Base-by-base conservation (phyloP, 2,797 vertebrate genomes). In the Glossophaga mutica region DNA sequence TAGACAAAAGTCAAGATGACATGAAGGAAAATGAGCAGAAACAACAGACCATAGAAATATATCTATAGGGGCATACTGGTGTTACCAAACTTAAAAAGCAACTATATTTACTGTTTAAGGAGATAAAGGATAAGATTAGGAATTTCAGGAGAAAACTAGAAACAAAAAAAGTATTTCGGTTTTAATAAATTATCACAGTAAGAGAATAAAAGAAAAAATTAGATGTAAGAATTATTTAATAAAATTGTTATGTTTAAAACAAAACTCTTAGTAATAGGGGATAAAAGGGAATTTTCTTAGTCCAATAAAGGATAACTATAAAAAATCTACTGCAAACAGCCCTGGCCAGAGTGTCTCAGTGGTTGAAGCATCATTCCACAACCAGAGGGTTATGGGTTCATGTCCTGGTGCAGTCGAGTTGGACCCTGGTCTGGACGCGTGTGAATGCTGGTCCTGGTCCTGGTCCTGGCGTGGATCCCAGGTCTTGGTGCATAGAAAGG, bases 181-280 rank as follows among this genome's bases (percentile, higher is more conserved):
- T 90, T 59, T 91, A 71, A 67, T 87, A 93, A 87, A 37, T 73
- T 52, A 73, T 67, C 22, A 84, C 14, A 83, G 68, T 68, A 48
- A 21, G 15, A 88, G 34, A 73, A 78, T 83, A 39, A 85, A 74
- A 77, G 14, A 82, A 29, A 81, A 86, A 83, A 84, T 55, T 76
- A 50, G 14, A 50, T 34, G 37, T 8, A 52, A 6, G 74, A 86
- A 88, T 34, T 39, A 88, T 44, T 91, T 89, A 34, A 73, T 74
- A 89, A 92, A 91, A 91, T 73, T 32, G 37, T 50, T 86, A 55
- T 73, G 78, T 84, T 76, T 44, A 95, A 95, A 94, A 91, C 14
- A 88, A 85, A 37, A 76, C 9, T 42, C 29, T 59, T 88, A 83
- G 88, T 87, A 87, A 70, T 39, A n/a, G 21, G 37, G 6, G 50